These are phyloP conservation scores for Platynereis dumerilii DNA, from an alignment of 2,888 invertebrate species.

Conservation along the genomic window DNA sequence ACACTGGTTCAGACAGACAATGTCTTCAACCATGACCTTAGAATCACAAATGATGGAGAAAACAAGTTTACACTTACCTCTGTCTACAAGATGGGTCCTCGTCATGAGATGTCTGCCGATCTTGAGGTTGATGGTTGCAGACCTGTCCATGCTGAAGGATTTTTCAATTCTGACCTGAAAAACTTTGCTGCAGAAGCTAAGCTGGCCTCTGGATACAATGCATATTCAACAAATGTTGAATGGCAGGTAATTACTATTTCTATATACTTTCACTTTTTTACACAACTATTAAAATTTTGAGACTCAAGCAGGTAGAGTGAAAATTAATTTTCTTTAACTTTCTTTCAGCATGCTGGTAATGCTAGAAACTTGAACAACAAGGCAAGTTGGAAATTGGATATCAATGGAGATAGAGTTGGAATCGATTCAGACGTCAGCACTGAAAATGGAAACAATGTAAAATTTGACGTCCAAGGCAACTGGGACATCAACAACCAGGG, in stretches of 20 bases:
- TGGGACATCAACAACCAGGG: too few relatives aligned
- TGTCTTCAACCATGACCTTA: constrained; percentile 22
- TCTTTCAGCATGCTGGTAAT: too few relatives aligned
- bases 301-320: not conserved
- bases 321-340: too few relatives aligned
- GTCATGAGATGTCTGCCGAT: constrained; percentile 33
- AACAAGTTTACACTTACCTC: constrained; percentile 18
- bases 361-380: too few relatives aligned
- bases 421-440: too few relatives aligned
- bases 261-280: too few relatives aligned
- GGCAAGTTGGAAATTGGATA: too few relatives aligned
- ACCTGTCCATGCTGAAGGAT: constrained; percentile 31
- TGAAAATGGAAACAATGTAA: too few relatives aligned
- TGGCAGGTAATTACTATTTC: too few relatives aligned
- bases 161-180: constrained; percentile 34
- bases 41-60: constrained; percentile 15
- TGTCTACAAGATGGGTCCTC: constrained; percentile 33
- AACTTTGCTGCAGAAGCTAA: constrained; percentile 25
- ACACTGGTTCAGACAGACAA: constrained; percentile 26
- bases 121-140: constrained; percentile 21
- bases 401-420: too few relatives aligned
- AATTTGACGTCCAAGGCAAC: too few relatives aligned
- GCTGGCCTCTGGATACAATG: not conserved
- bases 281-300: too few relatives aligned
- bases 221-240: not conserved